Evolutionary conservation across 2,888 invertebrate genomes (phyloP).

Genomic region (Adelognathus sp.): DNA sequence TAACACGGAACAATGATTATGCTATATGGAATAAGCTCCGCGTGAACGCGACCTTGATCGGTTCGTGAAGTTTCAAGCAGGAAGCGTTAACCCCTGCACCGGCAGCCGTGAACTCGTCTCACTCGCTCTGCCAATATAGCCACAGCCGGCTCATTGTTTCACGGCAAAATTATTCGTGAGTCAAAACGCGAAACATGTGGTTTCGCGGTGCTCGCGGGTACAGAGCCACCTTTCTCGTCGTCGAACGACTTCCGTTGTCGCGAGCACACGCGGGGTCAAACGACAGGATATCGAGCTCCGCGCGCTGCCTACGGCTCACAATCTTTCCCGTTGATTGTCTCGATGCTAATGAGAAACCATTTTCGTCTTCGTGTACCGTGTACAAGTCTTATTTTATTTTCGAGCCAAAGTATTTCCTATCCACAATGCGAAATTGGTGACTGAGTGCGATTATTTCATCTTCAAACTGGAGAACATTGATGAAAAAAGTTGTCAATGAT

Average conservation of each 20-base stretch:
- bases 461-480: too few relatives aligned
- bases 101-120: conserved; percentile 76
- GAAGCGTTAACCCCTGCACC: conserved; percentile 55
- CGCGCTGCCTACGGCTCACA: too few relatives aligned
- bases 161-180: conserved; percentile 57
- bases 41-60: conserved; percentile 47
- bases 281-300: conserved; percentile 77
- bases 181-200: conserved; percentile 30
- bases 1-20: not conserved
- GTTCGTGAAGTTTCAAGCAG: conserved; percentile 40
- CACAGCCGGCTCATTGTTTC: conserved; percentile 60
- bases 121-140: conserved; percentile 42
- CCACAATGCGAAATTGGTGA: too few relatives aligned
- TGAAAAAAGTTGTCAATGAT: too few relatives aligned
- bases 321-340: conserved; percentile 79
- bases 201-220: conserved; percentile 60
- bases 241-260: conserved; percentile 76
- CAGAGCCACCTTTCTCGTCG: conserved; percentile 73
- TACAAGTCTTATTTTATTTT: not conserved
- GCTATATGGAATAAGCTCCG: not conserved
- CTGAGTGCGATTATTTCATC: too few relatives aligned
- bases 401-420: not conserved
- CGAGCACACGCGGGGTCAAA: conserved; percentile 75
- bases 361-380: conserved; percentile 23
- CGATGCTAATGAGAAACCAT: conserved; percentile 74